phyloP scores from a whole-genome alignment of 2,888 invertebrate species.

The Neocrepidodera transversa region DNA sequence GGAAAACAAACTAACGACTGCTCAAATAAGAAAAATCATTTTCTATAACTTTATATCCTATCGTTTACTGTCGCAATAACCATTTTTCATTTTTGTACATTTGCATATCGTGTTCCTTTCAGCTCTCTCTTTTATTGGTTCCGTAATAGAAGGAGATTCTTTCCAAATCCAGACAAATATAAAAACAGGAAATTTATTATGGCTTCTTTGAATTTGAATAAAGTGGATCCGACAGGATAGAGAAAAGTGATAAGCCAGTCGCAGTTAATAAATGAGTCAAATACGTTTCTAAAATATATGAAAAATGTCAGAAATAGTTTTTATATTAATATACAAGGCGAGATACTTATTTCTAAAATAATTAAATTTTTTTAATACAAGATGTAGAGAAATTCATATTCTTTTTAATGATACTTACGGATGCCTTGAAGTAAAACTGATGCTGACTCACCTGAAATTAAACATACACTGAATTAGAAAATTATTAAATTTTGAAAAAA shows the following conservation, averaged over 20 bases:
- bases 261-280: background rate
- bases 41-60: background rate
- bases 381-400: too few species aligned
- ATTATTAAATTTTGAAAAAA: too few species aligned
- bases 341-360: too few species aligned
- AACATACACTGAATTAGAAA: too few species aligned
- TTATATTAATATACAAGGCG: too few species aligned
- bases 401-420: too few species aligned
- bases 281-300: too few species aligned
- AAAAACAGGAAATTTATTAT: constrained; percentile 10
- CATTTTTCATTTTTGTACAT: constrained; percentile 4
- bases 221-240: background rate
- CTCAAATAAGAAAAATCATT: background rate
- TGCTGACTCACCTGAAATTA: too few species aligned
- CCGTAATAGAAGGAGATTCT: background rate
- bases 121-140: constrained; percentile 6
- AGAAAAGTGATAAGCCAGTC: background rate
- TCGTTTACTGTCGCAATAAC: constrained; percentile 4
- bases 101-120: constrained; percentile 7
- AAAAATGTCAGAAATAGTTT: too few species aligned
- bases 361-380: too few species aligned
- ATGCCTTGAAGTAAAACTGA: too few species aligned
- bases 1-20: background rate
- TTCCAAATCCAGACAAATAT: constrained; percentile 4
- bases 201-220: constrained; percentile 2